These are phyloP conservation scores for Mactromeris polynyma DNA, from an alignment of 2,888 invertebrate species.

Conservation along the genomic window DNA sequence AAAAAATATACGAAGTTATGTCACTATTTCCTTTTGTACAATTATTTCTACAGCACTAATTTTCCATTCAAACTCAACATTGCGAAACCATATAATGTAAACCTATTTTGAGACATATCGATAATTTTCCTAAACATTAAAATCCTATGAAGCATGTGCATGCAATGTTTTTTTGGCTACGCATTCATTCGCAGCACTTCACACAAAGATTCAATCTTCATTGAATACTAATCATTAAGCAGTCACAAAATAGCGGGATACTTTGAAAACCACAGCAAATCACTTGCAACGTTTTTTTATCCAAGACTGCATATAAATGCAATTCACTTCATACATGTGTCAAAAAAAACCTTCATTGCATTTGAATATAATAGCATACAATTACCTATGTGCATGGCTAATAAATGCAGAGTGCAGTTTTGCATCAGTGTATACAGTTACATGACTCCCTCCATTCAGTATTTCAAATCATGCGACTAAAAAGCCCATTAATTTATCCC, in stretches of 20 bases:
- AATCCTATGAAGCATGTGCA: conserved; percentile 23
- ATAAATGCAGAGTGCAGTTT: conserved; percentile 39
- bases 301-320: conserved; percentile 18
- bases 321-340: conserved; percentile 34
- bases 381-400: conserved; percentile 49
- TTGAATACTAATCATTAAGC: conserved; percentile 3
- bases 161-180: neutral
- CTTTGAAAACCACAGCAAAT: conserved; percentile 3
- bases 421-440: conserved; percentile 42
- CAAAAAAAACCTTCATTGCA: conserved; percentile 18
- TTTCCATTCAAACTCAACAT: neutral
- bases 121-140: conserved; percentile 20
- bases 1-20: neutral
- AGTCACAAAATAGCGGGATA: neutral
- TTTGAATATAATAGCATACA: conserved; percentile 29
- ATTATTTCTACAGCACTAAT: neutral
- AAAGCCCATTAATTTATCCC: conserved; percentile 31
- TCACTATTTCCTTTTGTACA: neutral
- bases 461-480: conserved; percentile 47
- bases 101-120: conserved; percentile 5
- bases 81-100: conserved; percentile 11
- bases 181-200: neutral
- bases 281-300: conserved; percentile 21
- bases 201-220: neutral
- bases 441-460: conserved; percentile 46